These are phyloP conservation scores for Oedothorax gibbosus DNA, from an alignment of 1,140 invertebrate genomes.

Conservation along the genomic window DNA sequence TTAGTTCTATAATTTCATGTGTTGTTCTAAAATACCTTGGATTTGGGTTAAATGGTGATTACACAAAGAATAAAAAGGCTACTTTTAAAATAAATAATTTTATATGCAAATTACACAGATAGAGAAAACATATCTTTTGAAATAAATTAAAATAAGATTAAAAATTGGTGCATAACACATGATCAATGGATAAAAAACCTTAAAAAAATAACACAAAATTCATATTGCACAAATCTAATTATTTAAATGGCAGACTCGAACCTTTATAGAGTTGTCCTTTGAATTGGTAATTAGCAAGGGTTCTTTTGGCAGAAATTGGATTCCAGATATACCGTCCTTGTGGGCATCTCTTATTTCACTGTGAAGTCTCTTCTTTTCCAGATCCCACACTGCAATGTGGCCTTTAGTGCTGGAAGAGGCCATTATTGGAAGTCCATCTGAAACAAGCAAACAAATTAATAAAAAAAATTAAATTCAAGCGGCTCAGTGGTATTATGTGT, in stretches of 20 bases:
- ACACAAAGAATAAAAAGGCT: too few relatives aligned
- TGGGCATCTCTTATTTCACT: slow-evolving; percentile 84
- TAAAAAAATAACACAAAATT: too few relatives aligned
- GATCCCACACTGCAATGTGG: slow-evolving; percentile 93
- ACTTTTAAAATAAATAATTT: too few relatives aligned
- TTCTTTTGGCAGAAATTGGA: slow-evolving; percentile 86
- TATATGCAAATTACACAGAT: too few relatives aligned
- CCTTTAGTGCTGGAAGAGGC: slow-evolving; percentile 79
- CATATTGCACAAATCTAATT: background rate
- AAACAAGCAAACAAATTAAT: background rate
- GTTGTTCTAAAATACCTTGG: too few relatives aligned
- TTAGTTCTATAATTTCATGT: background rate
- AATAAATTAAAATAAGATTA: too few relatives aligned
- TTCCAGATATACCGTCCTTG: slow-evolving; percentile 77
- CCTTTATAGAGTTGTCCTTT: slow-evolving; percentile 93
- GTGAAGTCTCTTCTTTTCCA: slow-evolving; percentile 84
- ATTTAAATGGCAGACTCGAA: slow-evolving; percentile 51
- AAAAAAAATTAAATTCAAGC: background rate
- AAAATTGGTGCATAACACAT: too few relatives aligned
- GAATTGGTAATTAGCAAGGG: slow-evolving; percentile 92
- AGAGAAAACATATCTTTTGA: too few relatives aligned
- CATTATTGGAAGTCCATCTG: slow-evolving; percentile 87
- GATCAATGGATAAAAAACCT: too few relatives aligned
- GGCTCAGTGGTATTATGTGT: too few relatives aligned
- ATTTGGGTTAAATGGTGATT: background rate